Conservation (phyloP, 2,888 invertebrate species). For the Criorhina ranunculi region DNA sequence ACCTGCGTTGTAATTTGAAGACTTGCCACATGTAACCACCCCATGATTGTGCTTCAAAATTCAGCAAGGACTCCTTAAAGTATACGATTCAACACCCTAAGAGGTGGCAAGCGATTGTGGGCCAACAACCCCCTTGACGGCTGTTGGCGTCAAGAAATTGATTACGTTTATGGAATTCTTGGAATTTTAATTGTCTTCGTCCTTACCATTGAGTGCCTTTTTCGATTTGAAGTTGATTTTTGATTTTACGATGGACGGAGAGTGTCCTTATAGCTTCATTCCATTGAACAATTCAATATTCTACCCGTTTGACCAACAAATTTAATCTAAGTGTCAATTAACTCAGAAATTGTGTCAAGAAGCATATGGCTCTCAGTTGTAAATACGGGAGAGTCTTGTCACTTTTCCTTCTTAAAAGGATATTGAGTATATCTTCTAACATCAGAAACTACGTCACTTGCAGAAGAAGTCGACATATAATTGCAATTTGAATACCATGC, state of each 20-base stretch:
- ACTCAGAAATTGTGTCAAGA: constrained; percentile 2
- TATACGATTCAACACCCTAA: neutral
- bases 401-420: neutral
- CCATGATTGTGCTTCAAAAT: neutral
- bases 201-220: neutral
- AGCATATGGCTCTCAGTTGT: neutral
- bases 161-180: constrained; percentile 11
- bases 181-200: constrained; percentile 3
- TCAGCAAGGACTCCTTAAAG: neutral
- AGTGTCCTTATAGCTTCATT: neutral
- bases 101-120: constrained; percentile 3
- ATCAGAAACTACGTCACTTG: constrained; percentile 3
- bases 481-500: constrained; percentile 22
- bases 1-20: neutral
- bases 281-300: constrained; percentile 1
- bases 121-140: neutral
- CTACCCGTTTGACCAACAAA: constrained; percentile 3
- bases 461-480: too few species aligned
- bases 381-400: too few species aligned
- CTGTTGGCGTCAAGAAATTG: neutral
- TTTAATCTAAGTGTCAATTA: neutral
- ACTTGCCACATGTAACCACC: neutral
- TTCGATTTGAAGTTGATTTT: neutral
- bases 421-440: neutral
- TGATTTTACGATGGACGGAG: neutral